These are phyloP conservation scores for Parazoanthus swiftii DNA, from an alignment of 92 coral and sea anemone species.

Conservation along the genomic window DNA sequence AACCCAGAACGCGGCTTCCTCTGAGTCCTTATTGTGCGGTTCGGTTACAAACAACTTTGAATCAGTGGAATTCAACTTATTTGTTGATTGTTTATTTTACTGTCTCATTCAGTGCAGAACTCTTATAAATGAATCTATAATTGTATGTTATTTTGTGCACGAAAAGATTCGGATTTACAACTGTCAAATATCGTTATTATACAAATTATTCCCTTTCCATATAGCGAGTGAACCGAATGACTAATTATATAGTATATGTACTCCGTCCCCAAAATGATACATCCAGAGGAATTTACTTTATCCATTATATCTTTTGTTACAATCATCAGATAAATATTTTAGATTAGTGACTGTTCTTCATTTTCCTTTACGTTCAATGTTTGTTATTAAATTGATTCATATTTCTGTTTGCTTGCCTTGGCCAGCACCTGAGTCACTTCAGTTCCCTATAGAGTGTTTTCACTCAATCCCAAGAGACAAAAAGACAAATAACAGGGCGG, in stretches of 20 bases:
- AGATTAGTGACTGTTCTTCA: background rate
- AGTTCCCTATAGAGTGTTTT: too few relatives aligned
- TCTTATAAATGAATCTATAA: too few relatives aligned
- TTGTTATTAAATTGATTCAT: background rate
- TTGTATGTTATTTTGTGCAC: background rate
- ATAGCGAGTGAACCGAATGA: background rate
- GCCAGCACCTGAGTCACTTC: background rate
- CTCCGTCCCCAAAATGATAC: background rate
- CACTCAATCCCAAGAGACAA: too few relatives aligned
- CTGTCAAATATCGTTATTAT: background rate
- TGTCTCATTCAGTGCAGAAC: background rate
- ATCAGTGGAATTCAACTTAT: too few relatives aligned
- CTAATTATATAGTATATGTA: background rate
- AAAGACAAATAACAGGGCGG: too few relatives aligned
- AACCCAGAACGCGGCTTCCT: too few relatives aligned
- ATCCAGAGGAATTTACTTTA: background rate
- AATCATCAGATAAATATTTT: conserved; percentile 29
- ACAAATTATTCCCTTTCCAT: background rate
- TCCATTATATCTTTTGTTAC: conserved; percentile 7
- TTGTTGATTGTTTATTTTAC: background rate
- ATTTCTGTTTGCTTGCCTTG: background rate
- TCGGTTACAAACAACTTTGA: background rate
- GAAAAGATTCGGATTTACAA: background rate
- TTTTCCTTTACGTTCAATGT: background rate
- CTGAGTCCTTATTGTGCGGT: too few relatives aligned